Conservation (phyloP, 30 jellyfish, hydroid and myxozoan species). For the Morbakka virulenta region DNA sequence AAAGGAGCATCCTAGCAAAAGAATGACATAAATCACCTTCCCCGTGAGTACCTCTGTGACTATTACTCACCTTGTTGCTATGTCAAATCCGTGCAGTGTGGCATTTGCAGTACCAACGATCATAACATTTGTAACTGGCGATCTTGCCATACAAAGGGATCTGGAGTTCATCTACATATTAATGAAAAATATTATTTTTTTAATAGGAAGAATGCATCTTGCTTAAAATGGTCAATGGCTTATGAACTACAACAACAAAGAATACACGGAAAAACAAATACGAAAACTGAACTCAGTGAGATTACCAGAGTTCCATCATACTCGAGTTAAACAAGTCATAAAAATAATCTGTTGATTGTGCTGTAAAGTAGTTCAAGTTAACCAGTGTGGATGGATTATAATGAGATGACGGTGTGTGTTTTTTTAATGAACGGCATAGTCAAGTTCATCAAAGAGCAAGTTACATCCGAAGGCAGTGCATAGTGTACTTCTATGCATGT, state of each 20-base stretch:
- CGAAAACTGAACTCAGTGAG: no score
- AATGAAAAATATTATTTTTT: background rate
- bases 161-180: constrained; percentile 62
- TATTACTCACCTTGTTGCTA: constrained; percentile 53
- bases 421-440: no score
- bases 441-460: no score
- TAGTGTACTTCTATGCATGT: no score
- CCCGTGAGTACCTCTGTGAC: no score
- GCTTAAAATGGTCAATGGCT: background rate
- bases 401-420: no score
- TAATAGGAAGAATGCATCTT: background rate
- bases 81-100: constrained; percentile 60
- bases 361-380: no score
- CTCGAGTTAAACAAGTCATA: no score
- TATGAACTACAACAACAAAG: background rate
- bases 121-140: constrained; percentile 51
- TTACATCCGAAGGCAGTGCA: no score
- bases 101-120: constrained; percentile 79
- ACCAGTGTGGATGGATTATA: no score
- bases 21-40: background rate
- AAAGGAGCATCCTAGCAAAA: background rate
- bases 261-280: background rate
- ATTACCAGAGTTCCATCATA: no score
- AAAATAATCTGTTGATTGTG: no score
- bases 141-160: constrained; percentile 68